Base-by-base conservation (phyloP, 2,113 vertebrate genomes). In the Sminthopsis crassicaudata region DNA sequence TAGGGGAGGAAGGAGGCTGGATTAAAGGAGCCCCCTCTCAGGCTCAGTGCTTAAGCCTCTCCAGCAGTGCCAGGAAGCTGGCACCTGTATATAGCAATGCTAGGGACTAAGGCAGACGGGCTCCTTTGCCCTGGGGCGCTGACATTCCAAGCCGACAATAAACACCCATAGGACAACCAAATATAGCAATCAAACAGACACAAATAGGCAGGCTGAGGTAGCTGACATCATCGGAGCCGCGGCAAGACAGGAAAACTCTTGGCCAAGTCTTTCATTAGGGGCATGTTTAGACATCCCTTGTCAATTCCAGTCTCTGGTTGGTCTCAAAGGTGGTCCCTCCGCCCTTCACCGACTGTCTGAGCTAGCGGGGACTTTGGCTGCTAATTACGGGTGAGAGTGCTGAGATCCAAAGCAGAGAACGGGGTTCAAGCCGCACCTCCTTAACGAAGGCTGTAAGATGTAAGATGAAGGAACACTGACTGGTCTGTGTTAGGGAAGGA, bases 221-320 rank as follows among this genome's bases (percentile, higher is more conserved):
- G 23, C 1, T 84, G 67, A 84, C 67, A 84, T 84, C 67, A 84
- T 84, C 67, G 1, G 67, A 84, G 67, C 67, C 67, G n/a, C n/a
- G 22, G n/a, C 67, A 42, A 42, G 19, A 36, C 16, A 6, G 67
- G 22, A 42, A 22, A 84, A 22, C 67, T 22, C 67, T 8, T 2
- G 0, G 67, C 67, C 67, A 84, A 84, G 67, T 42, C 67, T 84
- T 84, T 84, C 67, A 84, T 84, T 84, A 84, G 19, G 19, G 67
- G 67, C 67, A 84, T 84, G 67, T 84, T 84, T 84, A 84, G 67
- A 84, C 67, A 84, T 84, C 67, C 19, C 67, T 84, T 84, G 67
- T 84, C 67, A 84, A 42, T 84, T 84, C 67, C n/a, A 76, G n/a
- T 84, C 67, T 84, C 67, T 84, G 67, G 67, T 84, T 84, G 67